A percentile compares a stretch with the other conserved stretches of the same genome.
Conservation (phyloP, 2,113 vertebrate genomes). For the Coptodon rendalli region DNA sequence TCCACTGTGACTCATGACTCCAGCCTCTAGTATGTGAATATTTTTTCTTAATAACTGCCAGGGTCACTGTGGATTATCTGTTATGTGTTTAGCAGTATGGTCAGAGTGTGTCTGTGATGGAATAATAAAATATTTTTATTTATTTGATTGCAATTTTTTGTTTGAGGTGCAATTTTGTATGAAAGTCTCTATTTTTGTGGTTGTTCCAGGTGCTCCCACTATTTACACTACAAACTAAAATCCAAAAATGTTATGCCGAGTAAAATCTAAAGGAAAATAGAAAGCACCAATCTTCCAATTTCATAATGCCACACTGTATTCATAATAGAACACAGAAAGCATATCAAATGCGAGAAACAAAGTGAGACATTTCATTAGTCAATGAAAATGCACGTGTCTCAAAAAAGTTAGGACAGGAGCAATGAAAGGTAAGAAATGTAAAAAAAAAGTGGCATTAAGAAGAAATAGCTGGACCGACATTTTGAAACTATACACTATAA, state of each 20-base stretch:
- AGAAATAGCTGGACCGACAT: neutral
- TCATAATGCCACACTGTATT: neutral
- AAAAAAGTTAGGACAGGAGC: neutral
- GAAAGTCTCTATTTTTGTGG: neutral
- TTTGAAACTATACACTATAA: neutral
- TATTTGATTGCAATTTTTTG: neutral
- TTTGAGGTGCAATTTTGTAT: neutral
- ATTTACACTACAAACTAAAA: neutral
- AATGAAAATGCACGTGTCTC: neutral
- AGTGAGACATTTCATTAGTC: neutral
- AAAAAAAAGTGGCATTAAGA: neutral
- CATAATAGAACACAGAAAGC: neutral
- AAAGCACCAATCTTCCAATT: neutral
- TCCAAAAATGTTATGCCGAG: rapidly evolving
- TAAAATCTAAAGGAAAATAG: neutral
- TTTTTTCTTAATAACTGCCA: neutral
- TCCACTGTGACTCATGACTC: neutral
- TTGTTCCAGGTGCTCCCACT: neutral
- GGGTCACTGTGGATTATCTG: neutral
- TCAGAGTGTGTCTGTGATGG: conserved; percentile 1
- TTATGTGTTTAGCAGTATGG: neutral
- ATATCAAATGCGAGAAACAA: neutral
- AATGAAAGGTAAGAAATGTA: neutral
- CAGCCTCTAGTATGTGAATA: neutral
- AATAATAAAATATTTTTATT: conserved; percentile 30